These are phyloP conservation scores for Gobiocypris rarus DNA, from an alignment of 2,113 vertebrate species.

Conservation along the genomic window DNA sequence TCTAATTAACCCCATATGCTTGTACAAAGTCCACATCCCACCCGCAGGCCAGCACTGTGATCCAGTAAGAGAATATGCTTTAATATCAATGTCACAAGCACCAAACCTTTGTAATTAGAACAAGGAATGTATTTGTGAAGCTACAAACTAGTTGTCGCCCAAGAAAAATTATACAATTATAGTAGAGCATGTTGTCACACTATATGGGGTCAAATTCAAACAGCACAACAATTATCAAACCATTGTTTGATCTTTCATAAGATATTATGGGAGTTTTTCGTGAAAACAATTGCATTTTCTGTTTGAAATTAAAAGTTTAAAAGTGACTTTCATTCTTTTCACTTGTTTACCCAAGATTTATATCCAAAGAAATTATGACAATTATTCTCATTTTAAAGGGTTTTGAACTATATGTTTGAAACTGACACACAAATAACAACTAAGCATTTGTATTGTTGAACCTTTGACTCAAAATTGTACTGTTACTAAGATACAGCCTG, in stretches of 20 bases:
- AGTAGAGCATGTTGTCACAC: background rate
- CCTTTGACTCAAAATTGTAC: background rate
- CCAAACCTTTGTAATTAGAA: constrained; percentile 59
- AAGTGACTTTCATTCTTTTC: background rate
- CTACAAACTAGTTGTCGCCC: background rate
- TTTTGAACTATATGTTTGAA: background rate
- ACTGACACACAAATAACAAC: background rate
- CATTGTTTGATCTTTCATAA: background rate
- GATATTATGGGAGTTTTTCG: background rate
- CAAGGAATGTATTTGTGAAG: constrained; percentile 48
- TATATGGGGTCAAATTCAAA: background rate
- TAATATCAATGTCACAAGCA: constrained; percentile 57
- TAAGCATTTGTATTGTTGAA: background rate
- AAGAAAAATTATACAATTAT: background rate
- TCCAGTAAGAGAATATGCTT: constrained; percentile 60
- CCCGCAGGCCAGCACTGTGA: constrained; percentile 62
- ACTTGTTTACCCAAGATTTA: background rate
- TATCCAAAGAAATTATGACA: background rate
- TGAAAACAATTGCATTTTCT: background rate
- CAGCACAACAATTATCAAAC: background rate
- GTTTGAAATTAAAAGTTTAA: background rate
- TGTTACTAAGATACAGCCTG: background rate
- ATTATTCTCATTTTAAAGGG: background rate
- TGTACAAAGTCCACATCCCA: constrained; percentile 66
- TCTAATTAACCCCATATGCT: constrained; percentile 81